A percentile compares a stretch with the other conserved stretches of the same genome.
phyloP scores from a whole-genome alignment of 1,140 invertebrate species.

The Whitmania pigra region DNA sequence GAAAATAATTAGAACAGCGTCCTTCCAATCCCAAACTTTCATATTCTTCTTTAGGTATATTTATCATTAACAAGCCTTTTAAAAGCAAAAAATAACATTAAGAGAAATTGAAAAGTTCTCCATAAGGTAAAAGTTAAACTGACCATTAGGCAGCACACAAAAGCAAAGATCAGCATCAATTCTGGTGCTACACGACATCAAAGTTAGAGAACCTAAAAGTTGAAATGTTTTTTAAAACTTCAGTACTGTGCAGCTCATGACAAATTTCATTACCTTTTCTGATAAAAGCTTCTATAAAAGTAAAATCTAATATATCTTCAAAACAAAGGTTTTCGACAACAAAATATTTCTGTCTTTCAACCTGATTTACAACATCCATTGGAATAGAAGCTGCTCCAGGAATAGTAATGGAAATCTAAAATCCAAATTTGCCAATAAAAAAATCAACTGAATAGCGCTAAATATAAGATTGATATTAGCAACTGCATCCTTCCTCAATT shows the following conservation, averaged over 20 bases:
- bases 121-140: not conserved
- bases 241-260: not conserved
- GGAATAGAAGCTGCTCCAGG: not conserved
- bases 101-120: not conserved
- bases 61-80: not conserved
- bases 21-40: constrained; percentile 9
- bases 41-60: not conserved
- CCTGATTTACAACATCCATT: not conserved
- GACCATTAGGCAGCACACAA: not conserved
- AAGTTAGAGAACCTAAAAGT: constrained; percentile 2
- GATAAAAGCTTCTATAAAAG: not conserved
- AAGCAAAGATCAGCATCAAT: constrained; percentile 4
- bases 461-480: too few relatives aligned
- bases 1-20: not conserved
- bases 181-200: constrained; percentile 3
- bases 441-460: too few relatives aligned
- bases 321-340: not conserved
- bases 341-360: constrained; percentile 9
- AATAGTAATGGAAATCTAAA: not conserved
- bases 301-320: not conserved
- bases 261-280: constrained; percentile 6
- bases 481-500: too few relatives aligned
- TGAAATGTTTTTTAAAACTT: not conserved
- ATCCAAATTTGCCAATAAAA: not conserved
- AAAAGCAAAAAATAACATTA: not conserved